Percentiles rank a stretch among this genome's conserved stretches.
Conservation (phyloP, 2,113 vertebrate species). For the Corynorhinus townsendii region DNA sequence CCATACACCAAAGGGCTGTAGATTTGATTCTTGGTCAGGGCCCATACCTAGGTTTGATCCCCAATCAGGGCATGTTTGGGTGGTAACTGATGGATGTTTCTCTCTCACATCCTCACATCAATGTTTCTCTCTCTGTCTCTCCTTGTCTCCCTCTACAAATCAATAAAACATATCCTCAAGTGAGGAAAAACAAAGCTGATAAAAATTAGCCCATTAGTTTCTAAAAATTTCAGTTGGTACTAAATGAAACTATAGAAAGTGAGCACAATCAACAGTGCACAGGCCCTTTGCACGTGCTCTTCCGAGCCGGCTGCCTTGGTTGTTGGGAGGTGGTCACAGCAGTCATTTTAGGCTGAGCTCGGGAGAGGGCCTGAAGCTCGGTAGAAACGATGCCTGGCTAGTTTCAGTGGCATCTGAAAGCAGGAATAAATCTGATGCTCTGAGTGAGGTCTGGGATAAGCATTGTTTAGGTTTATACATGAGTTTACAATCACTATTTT, state of each 20-base stretch:
- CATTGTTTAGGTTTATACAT: not conserved
- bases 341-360: rapidly evolving
- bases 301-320: rapidly evolving
- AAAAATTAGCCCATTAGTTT: not conserved
- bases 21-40: not conserved
- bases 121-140: too few species aligned
- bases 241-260: not conserved
- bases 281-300: not conserved
- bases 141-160: not conserved
- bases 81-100: not conserved
- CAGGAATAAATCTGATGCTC: not conserved
- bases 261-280: rapidly evolving
- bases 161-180: not conserved
- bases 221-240: not conserved
- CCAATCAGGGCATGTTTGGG: not conserved
- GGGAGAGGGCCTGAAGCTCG: rapidly evolving
- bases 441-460: not conserved
- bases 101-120: too few species aligned
- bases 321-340: rapidly evolving
- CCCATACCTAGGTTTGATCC: not conserved
- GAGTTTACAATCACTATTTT: not conserved
- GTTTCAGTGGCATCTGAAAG: not conserved
- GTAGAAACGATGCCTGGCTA: too few species aligned
- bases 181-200: not conserved
- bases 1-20: not conserved